Evolutionary conservation across 2,888 invertebrate species (phyloP).

Genomic region (Catocala fraxini): DNA sequence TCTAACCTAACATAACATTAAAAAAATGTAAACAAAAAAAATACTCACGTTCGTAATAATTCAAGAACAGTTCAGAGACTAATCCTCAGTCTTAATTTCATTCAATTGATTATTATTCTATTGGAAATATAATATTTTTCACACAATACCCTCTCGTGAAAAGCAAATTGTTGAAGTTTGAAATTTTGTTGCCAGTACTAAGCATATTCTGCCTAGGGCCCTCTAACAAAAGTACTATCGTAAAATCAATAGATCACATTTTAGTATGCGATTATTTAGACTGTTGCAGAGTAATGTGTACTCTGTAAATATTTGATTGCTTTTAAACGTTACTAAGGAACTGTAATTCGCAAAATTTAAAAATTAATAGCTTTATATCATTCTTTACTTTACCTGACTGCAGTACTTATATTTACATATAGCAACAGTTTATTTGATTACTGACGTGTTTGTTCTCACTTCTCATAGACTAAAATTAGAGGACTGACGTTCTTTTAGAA

Average conservation of each 20-base stretch:
- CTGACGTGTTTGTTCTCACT: slow-evolving; percentile 2
- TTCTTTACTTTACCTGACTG: not conserved
- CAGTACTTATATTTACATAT: not conserved
- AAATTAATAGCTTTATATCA: no score
- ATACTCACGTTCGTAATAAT: slow-evolving; percentile 70
- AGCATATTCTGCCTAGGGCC: not conserved
- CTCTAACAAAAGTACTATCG: no score
- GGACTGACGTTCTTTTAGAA: no score
- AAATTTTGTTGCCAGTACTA: slow-evolving; percentile 33
- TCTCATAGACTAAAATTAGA: slow-evolving; percentile 1
- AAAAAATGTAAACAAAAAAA: slow-evolving; percentile 51
- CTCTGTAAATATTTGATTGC: no score
- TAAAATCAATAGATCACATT: no score
- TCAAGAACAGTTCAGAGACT: slow-evolving; percentile 43
- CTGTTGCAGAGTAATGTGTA: no score
- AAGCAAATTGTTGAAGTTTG: slow-evolving; percentile 54
- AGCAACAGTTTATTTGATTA: not conserved
- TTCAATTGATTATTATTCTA: slow-evolving; percentile 35
- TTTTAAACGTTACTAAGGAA: no score
- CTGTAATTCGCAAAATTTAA: no score
- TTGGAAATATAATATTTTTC: slow-evolving; percentile 35
- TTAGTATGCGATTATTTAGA: no score
- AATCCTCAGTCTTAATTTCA: slow-evolving; percentile 40
- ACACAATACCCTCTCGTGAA: slow-evolving; percentile 41
- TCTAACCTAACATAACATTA: slow-evolving; percentile 80